A percentile compares a stretch with the other conserved stretches of the same genome.
phyloP scores from a whole-genome alignment of 30 jellyfish, hydroid and myxozoan species.

The Cassiopea andromeda region DNA sequence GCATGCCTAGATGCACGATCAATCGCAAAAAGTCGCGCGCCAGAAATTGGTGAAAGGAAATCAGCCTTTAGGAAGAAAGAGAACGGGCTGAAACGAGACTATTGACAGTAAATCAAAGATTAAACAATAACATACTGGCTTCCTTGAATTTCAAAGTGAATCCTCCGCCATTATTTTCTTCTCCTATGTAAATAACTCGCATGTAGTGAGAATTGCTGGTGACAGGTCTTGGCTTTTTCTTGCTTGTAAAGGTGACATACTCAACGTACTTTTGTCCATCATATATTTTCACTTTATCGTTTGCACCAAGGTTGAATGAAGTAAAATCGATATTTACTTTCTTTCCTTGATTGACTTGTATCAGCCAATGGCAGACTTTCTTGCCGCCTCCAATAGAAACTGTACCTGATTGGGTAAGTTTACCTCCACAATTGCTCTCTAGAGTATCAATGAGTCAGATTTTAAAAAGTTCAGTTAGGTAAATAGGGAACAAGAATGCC shows the following conservation, averaged over 20 bases:
- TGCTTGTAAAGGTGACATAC: slow-evolving; percentile 78
- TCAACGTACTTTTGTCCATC: slow-evolving; percentile 82
- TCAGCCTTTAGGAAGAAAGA: too few relatives aligned
- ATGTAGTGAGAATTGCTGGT: slow-evolving; percentile 81
- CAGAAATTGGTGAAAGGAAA: too few relatives aligned
- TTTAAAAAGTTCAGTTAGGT: neutral
- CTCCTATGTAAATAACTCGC: slow-evolving; percentile 77
- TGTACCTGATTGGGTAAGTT: slow-evolving; percentile 62
- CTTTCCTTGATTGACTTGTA: slow-evolving; percentile 86
- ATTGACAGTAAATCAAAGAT: neutral
- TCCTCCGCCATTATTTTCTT: slow-evolving; percentile 60
- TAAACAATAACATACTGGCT: slow-evolving; percentile 66
- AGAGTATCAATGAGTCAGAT: neutral
- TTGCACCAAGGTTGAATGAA: slow-evolving; percentile 50
- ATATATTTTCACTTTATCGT: slow-evolving; percentile 63
- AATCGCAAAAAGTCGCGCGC: too few relatives aligned
- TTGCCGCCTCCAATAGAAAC: slow-evolving; percentile 55
- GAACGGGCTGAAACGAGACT: too few relatives aligned
- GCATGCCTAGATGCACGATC: too few relatives aligned
- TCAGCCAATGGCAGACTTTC: slow-evolving; percentile 87
- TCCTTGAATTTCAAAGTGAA: slow-evolving; percentile 64
- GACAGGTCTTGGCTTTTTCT: slow-evolving; percentile 70
- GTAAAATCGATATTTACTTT: slow-evolving; percentile 76
- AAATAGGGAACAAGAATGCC: neutral
- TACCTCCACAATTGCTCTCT: slow-evolving; percentile 40